phyloP scores from a whole-genome alignment of 2,888 invertebrate species.

The Patella caerulea region DNA sequence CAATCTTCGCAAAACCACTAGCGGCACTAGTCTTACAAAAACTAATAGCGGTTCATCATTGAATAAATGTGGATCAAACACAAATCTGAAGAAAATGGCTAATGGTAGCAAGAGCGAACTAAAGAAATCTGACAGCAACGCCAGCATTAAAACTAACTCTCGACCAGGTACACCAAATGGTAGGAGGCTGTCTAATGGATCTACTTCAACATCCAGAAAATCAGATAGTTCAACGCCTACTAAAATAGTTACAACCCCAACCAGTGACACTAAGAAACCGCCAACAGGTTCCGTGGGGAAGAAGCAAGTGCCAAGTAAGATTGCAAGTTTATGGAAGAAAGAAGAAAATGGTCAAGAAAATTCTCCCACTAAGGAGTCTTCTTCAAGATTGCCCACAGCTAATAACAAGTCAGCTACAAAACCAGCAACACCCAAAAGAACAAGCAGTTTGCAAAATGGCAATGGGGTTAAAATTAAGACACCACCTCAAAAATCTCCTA shows the following conservation, averaged over 20 bases:
- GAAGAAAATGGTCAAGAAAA: constrained; percentile 70
- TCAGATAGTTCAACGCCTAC: constrained; percentile 12
- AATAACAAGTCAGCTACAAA: constrained; percentile 27
- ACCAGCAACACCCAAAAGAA: constrained; percentile 13
- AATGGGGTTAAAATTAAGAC: constrained; percentile 23
- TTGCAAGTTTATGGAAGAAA: constrained; percentile 85
- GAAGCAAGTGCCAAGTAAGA: constrained; percentile 77
- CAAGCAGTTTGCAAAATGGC: constrained; percentile 25
- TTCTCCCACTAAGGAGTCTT: constrained; percentile 23
- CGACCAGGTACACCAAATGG: constrained; percentile 55
- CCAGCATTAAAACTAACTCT: constrained; percentile 68
- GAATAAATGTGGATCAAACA: constrained; percentile 39
- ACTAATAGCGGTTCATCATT: constrained; percentile 39
- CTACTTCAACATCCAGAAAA: constrained; percentile 31
- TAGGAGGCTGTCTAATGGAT: constrained; percentile 33
- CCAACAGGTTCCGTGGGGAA: constrained; percentile 41
- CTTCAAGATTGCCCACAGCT: constrained; percentile 27
- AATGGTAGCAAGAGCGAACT: constrained; percentile 35
- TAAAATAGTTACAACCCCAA: constrained; percentile 3
- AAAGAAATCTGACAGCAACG: constrained; percentile 57
- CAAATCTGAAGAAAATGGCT: constrained; percentile 39
- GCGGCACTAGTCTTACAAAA: constrained; percentile 52
- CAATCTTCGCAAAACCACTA: constrained; percentile 49
- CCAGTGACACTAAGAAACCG: constrained; percentile 19
- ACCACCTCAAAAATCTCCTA: constrained; percentile 27